phyloP scores from a whole-genome alignment of 1,140 invertebrate genomes.

The Telenomus remus region DNA sequence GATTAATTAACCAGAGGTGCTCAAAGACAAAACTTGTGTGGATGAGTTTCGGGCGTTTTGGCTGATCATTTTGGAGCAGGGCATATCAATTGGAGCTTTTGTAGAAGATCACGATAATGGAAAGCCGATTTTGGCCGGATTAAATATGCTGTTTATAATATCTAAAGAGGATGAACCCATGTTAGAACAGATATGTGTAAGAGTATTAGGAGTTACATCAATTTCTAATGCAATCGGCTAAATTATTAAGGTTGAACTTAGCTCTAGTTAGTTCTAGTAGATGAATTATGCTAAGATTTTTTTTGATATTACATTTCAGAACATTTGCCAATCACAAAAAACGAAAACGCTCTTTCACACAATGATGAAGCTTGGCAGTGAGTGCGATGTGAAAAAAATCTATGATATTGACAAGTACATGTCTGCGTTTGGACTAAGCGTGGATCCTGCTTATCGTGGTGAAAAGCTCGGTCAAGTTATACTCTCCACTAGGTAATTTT shows the following conservation, averaged over 20 bases:
- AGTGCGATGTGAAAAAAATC: conserved; percentile 52
- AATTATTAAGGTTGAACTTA: too few species aligned
- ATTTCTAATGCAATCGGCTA: too few species aligned
- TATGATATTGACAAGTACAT: conserved; percentile 64
- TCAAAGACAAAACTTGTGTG: conserved; percentile 50
- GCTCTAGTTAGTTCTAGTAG: too few species aligned
- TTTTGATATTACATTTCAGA: too few species aligned
- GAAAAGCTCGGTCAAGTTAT: conserved; percentile 61
- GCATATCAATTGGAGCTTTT: conserved; percentile 61
- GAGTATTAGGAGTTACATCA: background rate
- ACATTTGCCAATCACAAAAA: conserved; percentile 18
- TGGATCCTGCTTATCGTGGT: conserved; percentile 64
- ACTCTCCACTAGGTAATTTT: conserved; percentile 60
- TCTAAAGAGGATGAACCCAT: conserved; percentile 42
- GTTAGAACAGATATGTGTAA: conserved; percentile 16
- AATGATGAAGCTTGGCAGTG: conserved; percentile 3
- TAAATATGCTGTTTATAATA: conserved; percentile 55
- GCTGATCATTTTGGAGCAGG: conserved; percentile 53
- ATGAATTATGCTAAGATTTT: too few species aligned
- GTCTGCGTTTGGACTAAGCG: conserved; percentile 62
- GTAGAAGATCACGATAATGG: conserved; percentile 46
- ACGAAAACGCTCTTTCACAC: conserved; percentile 1
- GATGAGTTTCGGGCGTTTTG: conserved; percentile 53
- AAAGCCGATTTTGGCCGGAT: conserved; percentile 63
- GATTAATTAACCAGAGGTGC: conserved; percentile 44